These are phyloP conservation scores for Phalacrocorax carbo DNA, from an alignment of 2,113 vertebrate genomes.

Conservation along the genomic window DNA sequence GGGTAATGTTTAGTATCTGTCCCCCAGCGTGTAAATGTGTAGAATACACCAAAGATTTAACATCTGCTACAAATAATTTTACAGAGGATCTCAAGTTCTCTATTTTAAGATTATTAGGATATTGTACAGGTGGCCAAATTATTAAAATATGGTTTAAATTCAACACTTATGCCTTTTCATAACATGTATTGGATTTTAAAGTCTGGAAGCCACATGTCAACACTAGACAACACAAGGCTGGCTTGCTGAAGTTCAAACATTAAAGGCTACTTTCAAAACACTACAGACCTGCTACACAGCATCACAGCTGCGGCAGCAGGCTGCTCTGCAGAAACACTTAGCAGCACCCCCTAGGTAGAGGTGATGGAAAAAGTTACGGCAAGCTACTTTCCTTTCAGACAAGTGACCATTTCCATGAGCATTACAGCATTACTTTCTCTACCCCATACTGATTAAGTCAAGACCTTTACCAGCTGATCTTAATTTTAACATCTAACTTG, in stretches of 20 bases:
- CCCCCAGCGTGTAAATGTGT: slow-evolving; percentile 26
- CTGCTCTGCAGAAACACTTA: neutral
- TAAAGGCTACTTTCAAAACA: slow-evolving; percentile 13
- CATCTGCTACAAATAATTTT: slow-evolving; percentile 67
- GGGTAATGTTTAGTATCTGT: slow-evolving; percentile 17
- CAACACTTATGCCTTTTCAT: slow-evolving; percentile 8
- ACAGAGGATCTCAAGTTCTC: slow-evolving; percentile 40
- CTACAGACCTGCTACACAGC: accelerated
- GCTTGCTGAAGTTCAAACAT: slow-evolving; percentile 20
- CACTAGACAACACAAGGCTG: neutral
- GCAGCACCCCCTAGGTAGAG: neutral
- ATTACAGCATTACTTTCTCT: neutral
- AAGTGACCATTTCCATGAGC: neutral
- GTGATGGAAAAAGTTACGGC: neutral
- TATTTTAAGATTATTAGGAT: slow-evolving; percentile 59
- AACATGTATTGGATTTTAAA: neutral
- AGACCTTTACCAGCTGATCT: neutral
- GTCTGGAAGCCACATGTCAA: slow-evolving; percentile 68
- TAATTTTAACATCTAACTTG: neutral
- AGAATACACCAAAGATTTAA: slow-evolving; percentile 31
- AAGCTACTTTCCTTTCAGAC: neutral
- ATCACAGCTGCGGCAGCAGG: neutral
- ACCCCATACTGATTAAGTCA: neutral
- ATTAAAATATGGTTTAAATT: slow-evolving; percentile 65
- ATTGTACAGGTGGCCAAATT: slow-evolving; percentile 67